Percentiles rank a stretch among this genome's conserved stretches.
Evolutionary conservation across 2,113 vertebrate genomes (phyloP).

Genomic region (Sminthopsis crassicaudata): DNA sequence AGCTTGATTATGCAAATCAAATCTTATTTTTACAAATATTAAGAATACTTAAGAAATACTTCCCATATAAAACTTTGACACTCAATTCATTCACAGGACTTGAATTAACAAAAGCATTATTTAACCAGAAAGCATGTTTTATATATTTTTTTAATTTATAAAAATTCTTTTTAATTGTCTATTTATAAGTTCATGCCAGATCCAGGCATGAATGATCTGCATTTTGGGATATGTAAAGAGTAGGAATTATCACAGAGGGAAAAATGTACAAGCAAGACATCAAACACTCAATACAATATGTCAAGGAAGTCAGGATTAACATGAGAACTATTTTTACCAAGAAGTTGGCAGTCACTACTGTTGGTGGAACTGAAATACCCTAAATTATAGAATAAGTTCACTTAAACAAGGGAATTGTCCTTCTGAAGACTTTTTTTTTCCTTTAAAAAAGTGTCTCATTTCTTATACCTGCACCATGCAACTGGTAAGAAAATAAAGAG

Average conservation of each 20-base stretch:
- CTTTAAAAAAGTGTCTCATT: constrained; percentile 55
- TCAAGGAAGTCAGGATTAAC: constrained; percentile 53
- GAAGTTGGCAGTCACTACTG: constrained; percentile 54
- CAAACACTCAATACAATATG: constrained; percentile 42
- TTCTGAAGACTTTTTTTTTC: constrained; percentile 51
- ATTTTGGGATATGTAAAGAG: constrained; percentile 57
- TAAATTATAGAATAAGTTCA: constrained; percentile 65
- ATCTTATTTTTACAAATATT: constrained; percentile 61
- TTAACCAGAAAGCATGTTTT: constrained; percentile 36
- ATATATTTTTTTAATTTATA: constrained; percentile 45
- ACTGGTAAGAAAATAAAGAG: constrained; percentile 82
- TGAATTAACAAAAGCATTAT: constrained; percentile 53
- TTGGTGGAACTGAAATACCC: constrained; percentile 64
- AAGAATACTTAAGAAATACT: constrained; percentile 7
- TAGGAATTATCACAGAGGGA: constrained; percentile 45
- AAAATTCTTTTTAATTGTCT: constrained; percentile 51
- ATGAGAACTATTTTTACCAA: constrained; percentile 67
- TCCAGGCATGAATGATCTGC: constrained; percentile 47
- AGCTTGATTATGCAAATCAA: constrained; percentile 42
- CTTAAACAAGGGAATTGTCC: constrained; percentile 66
- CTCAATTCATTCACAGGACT: constrained; percentile 55
- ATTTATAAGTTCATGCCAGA: constrained; percentile 46
- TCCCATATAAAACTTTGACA: constrained; percentile 49
- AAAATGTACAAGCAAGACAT: constrained; percentile 35
- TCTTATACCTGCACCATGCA: constrained; percentile 77